Conservation (phyloP, 2,888 invertebrate species). For the Odontocolon sp. region DNA sequence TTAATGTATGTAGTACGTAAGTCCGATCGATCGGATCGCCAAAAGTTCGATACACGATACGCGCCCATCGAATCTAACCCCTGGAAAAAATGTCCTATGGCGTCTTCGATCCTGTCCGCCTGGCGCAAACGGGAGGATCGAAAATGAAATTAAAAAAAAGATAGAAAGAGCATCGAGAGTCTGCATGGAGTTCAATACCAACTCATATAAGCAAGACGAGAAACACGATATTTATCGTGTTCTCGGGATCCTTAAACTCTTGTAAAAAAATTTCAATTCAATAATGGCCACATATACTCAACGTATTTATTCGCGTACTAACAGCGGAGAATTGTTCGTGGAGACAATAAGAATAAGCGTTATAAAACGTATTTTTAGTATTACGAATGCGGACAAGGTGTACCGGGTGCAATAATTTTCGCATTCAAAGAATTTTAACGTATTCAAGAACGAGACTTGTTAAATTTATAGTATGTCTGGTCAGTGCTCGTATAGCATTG, state of each 20-base stretch:
- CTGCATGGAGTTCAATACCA: constrained; percentile 35
- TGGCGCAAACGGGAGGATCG: neutral
- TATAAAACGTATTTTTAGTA: constrained; percentile 41
- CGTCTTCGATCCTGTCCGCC: constrained; percentile 33
- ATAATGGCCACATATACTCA: constrained; percentile 40
- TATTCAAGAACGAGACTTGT: neutral
- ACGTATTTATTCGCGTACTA: constrained; percentile 25
- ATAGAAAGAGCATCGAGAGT: constrained; percentile 23
- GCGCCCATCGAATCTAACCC: constrained; percentile 39
- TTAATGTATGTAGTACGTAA: neutral
- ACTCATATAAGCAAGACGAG: constrained; percentile 32
- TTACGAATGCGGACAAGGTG: neutral
- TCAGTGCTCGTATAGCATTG: neutral
- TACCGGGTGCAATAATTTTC: constrained; percentile 34
- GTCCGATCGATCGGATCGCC: constrained; percentile 48
- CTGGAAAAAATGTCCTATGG: constrained; percentile 41
- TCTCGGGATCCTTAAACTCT: constrained; percentile 36
- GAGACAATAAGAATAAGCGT: constrained; percentile 26
- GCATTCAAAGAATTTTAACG: neutral
- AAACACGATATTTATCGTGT: constrained; percentile 44
- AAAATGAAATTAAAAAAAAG: constrained; percentile 10
- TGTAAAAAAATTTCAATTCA: constrained; percentile 18
- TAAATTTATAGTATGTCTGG: constrained; percentile 4
- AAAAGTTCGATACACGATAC: constrained; percentile 57
- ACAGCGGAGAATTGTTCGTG: constrained; percentile 30